Evolutionary conservation across 2,888 invertebrate species (phyloP).

Genomic region (Lasius platythorax): DNA sequence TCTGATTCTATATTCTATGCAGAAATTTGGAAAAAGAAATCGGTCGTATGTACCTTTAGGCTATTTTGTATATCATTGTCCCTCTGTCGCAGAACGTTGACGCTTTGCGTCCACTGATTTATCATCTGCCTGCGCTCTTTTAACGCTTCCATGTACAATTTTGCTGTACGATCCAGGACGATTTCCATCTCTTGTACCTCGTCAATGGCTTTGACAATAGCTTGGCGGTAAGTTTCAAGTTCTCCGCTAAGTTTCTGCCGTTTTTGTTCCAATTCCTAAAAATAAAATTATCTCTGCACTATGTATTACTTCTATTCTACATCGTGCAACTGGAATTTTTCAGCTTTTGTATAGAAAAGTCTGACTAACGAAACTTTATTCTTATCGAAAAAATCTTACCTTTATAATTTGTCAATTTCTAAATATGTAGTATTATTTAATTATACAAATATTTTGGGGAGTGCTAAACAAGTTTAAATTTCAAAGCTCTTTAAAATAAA

Average conservation of each 20-base stretch:
- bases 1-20: neutral
- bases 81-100: slow-evolving; percentile 90
- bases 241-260: slow-evolving; percentile 87
- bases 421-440: neutral
- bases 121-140: slow-evolving; percentile 90
- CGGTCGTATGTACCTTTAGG: slow-evolving; percentile 85
- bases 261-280: slow-evolving; percentile 87
- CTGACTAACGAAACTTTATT: neutral
- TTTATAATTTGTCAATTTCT: neutral
- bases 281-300: slow-evolving; percentile 21
- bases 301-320: neutral
- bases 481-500: neutral
- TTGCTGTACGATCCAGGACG: slow-evolving; percentile 87
- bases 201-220: slow-evolving; percentile 86
- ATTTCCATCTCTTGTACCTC: slow-evolving; percentile 88
- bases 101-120: slow-evolving; percentile 91
- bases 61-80: slow-evolving; percentile 89
- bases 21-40: slow-evolving; percentile 57
- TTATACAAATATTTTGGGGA: neutral
- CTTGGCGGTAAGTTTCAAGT: slow-evolving; percentile 85
- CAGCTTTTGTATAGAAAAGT: neutral
- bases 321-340: neutral
- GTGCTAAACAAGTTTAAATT: neutral
- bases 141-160: slow-evolving; percentile 88
- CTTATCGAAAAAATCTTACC: neutral